A percentile compares a stretch with the other conserved stretches of the same genome.
Evolutionary conservation across 2,888 invertebrate species (phyloP).

Genomic region (Sialis lutaria): DNA sequence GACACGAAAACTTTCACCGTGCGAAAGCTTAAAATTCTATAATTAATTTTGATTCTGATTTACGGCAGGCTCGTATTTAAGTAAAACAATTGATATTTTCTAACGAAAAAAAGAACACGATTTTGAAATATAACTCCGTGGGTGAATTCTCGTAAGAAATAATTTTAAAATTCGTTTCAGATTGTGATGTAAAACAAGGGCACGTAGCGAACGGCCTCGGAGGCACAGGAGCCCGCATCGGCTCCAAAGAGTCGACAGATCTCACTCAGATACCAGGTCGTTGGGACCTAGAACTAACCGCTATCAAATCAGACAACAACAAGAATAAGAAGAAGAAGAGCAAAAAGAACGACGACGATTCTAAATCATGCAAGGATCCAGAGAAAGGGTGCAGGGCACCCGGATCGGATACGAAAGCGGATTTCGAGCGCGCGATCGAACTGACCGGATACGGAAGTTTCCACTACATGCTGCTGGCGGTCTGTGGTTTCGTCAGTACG

Average conservation of each 20-base stretch:
- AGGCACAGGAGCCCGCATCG: slow-evolving; percentile 44
- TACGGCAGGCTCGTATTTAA: no score
- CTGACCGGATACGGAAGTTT: slow-evolving; percentile 73
- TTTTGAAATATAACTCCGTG: no score
- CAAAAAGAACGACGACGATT: no score
- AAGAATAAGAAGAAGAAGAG: slow-evolving; percentile 18
- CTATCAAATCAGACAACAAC: slow-evolving; percentile 24
- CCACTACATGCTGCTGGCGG: slow-evolving; percentile 73
- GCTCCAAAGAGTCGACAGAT: slow-evolving; percentile 14
- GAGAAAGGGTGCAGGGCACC: slow-evolving; percentile 35
- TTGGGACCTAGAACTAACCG: slow-evolving; percentile 5
- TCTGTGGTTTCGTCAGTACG: slow-evolving; percentile 87
- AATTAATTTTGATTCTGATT: background rate
- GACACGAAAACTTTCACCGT: no score
- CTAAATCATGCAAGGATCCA: slow-evolving; percentile 30
- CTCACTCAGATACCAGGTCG: background rate
- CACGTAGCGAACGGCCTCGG: slow-evolving; percentile 54
- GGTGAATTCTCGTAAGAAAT: no score
- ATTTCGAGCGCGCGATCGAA: slow-evolving; percentile 78
- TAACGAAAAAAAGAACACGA: no score
- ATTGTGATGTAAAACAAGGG: slow-evolving; percentile 79
- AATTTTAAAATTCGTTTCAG: no score
- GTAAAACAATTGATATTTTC: no score
- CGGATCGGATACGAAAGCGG: slow-evolving; percentile 40
- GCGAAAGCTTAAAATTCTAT: no score